Evolutionary conservation across 2,113 vertebrate species (phyloP).

Genomic region (Crotophaga sulcirostris): DNA sequence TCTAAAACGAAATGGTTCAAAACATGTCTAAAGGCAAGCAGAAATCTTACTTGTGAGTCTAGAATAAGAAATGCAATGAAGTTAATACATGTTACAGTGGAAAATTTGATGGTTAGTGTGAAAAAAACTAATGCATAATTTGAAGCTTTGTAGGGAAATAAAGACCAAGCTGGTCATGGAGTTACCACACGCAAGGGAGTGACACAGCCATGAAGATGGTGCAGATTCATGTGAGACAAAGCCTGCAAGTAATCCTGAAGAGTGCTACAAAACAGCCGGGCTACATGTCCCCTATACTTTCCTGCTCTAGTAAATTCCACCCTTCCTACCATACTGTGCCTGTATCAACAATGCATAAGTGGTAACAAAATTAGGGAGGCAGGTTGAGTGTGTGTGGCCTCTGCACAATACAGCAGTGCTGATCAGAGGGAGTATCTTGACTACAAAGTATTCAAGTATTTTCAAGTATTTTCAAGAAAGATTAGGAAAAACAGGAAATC

Average conservation of each 20-base stretch:
- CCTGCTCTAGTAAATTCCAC: not conserved
- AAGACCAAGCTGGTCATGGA: not conserved
- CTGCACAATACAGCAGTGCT: not conserved
- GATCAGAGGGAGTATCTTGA: not conserved
- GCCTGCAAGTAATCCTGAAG: not conserved
- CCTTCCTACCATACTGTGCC: not conserved
- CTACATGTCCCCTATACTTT: not conserved
- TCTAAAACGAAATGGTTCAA: not conserved
- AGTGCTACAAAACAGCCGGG: not conserved
- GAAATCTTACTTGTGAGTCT: not conserved
- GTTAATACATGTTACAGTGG: not conserved
- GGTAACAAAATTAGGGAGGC: not conserved
- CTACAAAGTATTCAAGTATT: not conserved
- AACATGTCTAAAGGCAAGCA: not conserved
- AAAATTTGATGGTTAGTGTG: not conserved
- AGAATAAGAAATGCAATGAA: not conserved
- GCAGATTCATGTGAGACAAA: not conserved
- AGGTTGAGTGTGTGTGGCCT: not conserved
- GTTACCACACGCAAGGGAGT: not conserved
- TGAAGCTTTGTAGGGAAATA: not conserved
- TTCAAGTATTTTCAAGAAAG: not conserved
- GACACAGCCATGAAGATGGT: not conserved
- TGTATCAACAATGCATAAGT: not conserved
- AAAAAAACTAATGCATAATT: not conserved
- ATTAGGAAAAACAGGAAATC: not conserved